Percentiles rank a stretch among this genome's conserved stretches.
phyloP scores from a whole-genome alignment of 2,888 invertebrate species.

The Patella caerulea region DNA sequence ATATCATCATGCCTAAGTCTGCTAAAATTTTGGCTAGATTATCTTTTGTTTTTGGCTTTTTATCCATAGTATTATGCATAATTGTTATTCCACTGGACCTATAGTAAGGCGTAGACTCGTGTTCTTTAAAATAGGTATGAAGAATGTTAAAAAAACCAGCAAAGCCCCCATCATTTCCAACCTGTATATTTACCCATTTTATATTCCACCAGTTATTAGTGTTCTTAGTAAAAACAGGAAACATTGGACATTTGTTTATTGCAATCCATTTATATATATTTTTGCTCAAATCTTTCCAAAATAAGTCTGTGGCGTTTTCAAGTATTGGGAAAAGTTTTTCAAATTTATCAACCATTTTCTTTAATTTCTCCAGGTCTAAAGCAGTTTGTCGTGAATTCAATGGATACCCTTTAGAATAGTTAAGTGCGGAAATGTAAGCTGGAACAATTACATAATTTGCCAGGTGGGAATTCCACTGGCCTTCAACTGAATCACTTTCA shows the following conservation, averaged over 20 bases:
- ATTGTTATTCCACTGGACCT: too few relatives aligned
- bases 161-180: neutral
- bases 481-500: neutral
- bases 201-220: neutral
- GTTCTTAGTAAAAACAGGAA: neutral
- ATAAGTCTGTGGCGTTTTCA: neutral
- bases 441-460: conserved; percentile 14
- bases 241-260: neutral
- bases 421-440: conserved; percentile 14
- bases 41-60: conserved; percentile 1
- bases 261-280: neutral
- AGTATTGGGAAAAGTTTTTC: neutral
- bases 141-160: neutral
- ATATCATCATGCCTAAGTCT: conserved; percentile 29
- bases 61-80: too few relatives aligned
- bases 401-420: neutral
- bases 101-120: neutral
- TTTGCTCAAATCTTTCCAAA: neutral
- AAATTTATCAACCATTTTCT: neutral
- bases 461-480: conserved; percentile 16
- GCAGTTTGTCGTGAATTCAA: neutral
- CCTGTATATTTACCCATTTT: neutral
- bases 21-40: conserved; percentile 15
- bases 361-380: neutral
- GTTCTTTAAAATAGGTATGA: neutral